Evolutionary conservation across 2,888 invertebrate genomes (phyloP), one percentile per base, ranked within the genome.

Genomic region (Rhimphoctona megacephalus): DNA sequence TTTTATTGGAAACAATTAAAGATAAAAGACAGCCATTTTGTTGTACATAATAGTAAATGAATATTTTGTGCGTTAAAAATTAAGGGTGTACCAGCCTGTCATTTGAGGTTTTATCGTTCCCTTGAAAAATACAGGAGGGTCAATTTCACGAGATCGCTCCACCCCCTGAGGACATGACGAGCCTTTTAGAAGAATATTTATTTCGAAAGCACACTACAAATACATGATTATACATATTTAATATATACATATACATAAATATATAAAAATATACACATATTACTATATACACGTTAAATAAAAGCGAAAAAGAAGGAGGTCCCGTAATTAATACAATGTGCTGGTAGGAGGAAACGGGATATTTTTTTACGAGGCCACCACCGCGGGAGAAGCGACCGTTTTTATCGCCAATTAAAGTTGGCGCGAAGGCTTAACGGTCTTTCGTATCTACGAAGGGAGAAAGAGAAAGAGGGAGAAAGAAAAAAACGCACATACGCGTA

Each of bases 271-370:
- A 69, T 67, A 5, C 14, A 25, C 25, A 19, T 17, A 52, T 8
- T 9, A 3, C n/a, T 25, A 30, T 2, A 17, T 25, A 67, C 2
- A 67, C 54, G 49, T 22, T 8, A 33, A 49, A 52, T 22, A 80
- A 54, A 64, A 67, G 36, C 4, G 66, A 54, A 54, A 76, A 91
- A 92, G 90, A 91, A 90, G 91, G 90, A 81, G 66, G 67, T 52
- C 52, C 92, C 90, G 92, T 92, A 93, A 93, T 93, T 93, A 93
- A 93, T 93, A 93, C 92, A 93, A 93, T 93, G 93, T 93, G 89
- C 91, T 91, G 92, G 91, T 92, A 92, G 91, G 80, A 92, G 91
- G 81, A 80, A 88, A 85, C 73, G 72, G 82, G 90, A 91, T 91
- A 92, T 91, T 92, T 92, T 92, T 93, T 91, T 92, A 93, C 92